Conservation (phyloP, 92 coral and sea anemone species). For the Phymanthus crucifer region DNA sequence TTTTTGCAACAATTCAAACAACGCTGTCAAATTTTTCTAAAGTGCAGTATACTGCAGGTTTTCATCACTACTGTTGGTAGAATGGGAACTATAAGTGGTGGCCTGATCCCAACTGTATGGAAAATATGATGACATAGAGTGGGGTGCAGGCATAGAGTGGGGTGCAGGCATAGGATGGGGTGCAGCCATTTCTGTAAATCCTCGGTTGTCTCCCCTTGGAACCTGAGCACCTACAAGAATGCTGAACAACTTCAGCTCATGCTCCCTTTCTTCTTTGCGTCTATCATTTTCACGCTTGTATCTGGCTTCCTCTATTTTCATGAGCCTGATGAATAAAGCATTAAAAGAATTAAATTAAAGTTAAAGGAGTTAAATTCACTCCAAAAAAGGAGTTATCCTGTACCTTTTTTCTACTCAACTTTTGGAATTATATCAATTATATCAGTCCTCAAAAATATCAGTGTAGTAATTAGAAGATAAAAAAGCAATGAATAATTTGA, state of each 20-base stretch:
- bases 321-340: slow-evolving; percentile 23
- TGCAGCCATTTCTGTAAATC: neutral
- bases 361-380: neutral
- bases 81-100: neutral
- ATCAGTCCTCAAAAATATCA: neutral
- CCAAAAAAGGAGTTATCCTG: too few relatives aligned
- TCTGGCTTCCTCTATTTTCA: slow-evolving; percentile 37
- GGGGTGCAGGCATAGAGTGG: slow-evolving; percentile 3
- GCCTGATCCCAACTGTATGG: slow-evolving; percentile 5
- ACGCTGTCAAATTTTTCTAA: slow-evolving; percentile 1
- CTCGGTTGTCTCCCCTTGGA: slow-evolving; percentile 13
- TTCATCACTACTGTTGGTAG: slow-evolving; percentile 9
- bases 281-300: slow-evolving; percentile 27
- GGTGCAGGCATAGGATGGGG: slow-evolving; percentile 15
- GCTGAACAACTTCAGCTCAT: slow-evolving; percentile 25
- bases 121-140: slow-evolving; percentile 2
- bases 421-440: neutral
- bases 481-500: neutral
- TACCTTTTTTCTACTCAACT: too few relatives aligned
- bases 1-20: slow-evolving; percentile 3
- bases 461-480: neutral
- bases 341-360: neutral
- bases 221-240: slow-evolving; percentile 16
- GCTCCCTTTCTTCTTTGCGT: slow-evolving; percentile 32
- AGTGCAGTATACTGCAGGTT: slow-evolving; percentile 23